Conservation (phyloP, 2,888 invertebrate genomes). For the Himalopsyche tibetana region DNA sequence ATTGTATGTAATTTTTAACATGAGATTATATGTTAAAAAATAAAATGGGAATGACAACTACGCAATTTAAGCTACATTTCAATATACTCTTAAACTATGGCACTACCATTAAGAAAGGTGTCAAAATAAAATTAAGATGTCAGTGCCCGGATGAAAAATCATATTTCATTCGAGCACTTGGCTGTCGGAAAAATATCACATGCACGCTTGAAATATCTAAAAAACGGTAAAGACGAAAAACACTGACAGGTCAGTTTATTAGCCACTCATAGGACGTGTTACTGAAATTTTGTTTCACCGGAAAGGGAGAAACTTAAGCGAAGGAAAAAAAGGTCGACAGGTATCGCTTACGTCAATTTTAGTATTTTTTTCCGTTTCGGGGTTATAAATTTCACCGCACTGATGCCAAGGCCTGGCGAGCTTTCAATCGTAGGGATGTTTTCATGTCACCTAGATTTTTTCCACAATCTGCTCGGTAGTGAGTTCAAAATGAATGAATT, state of each 20-base stretch:
- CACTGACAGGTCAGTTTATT: conserved; percentile 26
- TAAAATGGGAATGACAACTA: too few relatives aligned
- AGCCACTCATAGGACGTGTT: conserved; percentile 26
- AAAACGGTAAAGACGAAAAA: background rate
- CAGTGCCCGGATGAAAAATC: background rate
- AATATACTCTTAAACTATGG: too few relatives aligned
- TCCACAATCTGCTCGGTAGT: too few relatives aligned
- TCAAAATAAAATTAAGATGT: background rate
- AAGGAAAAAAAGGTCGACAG: background rate
- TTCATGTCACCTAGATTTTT: background rate
- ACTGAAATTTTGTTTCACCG: background rate
- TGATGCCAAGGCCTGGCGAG: background rate
- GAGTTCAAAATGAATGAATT: too few relatives aligned
- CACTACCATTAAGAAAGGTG: background rate
- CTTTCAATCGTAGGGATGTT: background rate
- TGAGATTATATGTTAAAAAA: too few relatives aligned
- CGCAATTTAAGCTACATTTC: too few relatives aligned
- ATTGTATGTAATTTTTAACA: too few relatives aligned
- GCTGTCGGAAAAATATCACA: background rate
- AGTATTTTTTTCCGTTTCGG: background rate
- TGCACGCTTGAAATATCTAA: background rate
- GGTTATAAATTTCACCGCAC: conserved; percentile 12
- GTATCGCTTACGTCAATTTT: conserved; percentile 15
- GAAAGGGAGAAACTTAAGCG: conserved; percentile 4
- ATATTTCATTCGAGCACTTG: background rate